Percentiles rank a stretch among this genome's conserved stretches.
Conservation (phyloP, 1,140 invertebrate genomes). For the Anthonomus grandis region DNA sequence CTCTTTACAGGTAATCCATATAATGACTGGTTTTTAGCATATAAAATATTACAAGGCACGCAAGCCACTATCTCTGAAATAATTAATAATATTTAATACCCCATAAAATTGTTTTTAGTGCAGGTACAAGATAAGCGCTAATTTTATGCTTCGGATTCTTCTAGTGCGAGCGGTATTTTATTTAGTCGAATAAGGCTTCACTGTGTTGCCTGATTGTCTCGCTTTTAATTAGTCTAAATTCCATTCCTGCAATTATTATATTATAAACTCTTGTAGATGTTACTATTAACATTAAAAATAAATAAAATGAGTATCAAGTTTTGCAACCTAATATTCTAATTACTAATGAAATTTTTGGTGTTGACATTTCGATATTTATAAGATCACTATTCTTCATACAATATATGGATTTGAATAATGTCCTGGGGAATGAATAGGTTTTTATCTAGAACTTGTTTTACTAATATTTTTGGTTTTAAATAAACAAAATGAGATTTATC, state of each 20-base stretch:
- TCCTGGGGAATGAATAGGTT: no score
- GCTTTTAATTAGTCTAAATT: slow-evolving; percentile 20
- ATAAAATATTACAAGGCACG: slow-evolving; percentile 27
- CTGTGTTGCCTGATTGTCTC: not conserved
- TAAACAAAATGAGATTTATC: no score
- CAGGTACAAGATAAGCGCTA: slow-evolving; percentile 25
- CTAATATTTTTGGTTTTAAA: no score
- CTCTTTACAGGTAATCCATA: slow-evolving; percentile 30
- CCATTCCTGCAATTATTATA: not conserved
- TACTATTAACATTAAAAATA: no score
- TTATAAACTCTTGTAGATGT: no score
- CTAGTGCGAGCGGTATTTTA: slow-evolving; percentile 14
- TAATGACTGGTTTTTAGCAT: slow-evolving; percentile 28
- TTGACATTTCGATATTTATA: no score
- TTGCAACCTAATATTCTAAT: no score
- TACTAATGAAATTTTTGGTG: no score
- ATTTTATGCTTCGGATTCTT: slow-evolving; percentile 28
- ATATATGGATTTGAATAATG: no score
- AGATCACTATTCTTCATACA: no score
- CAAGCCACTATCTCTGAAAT: slow-evolving; percentile 26
- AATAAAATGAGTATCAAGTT: no score
- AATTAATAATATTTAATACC: slow-evolving; percentile 32
- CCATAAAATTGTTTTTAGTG: slow-evolving; percentile 29
- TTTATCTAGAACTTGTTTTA: no score
- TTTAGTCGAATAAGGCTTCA: slow-evolving; percentile 3